Evolutionary conservation across 2,113 vertebrate genomes (phyloP), one percentile per base, ranked within the genome.

Genomic region (Sprattus sprattus): DNA sequence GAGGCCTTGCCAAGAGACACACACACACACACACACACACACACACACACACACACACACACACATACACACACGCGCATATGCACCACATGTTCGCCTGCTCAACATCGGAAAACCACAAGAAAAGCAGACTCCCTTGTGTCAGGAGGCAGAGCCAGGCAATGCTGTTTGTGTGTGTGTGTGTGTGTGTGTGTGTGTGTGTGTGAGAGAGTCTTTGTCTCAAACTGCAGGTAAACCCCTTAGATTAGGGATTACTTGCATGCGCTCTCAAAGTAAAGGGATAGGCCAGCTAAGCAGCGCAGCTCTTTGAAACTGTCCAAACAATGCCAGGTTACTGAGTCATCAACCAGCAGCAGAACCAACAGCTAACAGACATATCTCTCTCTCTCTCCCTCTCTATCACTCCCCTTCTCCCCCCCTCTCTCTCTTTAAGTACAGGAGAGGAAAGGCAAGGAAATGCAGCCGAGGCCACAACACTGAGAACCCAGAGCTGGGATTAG

Each of bases 1-100:
- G 85, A 88, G 64, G 84, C 84, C 84, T 84, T 85, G 86, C 89
- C 89, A 88, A 86, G 67, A 90, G 82, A 87, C 89, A 88, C 84
- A 85, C 39, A 80, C 44, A 13, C 83, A 82, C 57, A 71, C 86
- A 18, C 50, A 82, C 89, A 45, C 86, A 46, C 81, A 71, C 64
- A 71, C 64, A 71, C 60, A 60, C 57, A 13, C 57, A 60, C 57
- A 60, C 57, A 60, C 57, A 60, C 57, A 60, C 57, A 22, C 57
- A 22, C 57, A 22, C 57, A 22, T 18, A 22, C 57, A 22, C 57
- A 22, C 52, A 60, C 57, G 22, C 57, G n/a, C 60, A 32, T 4
- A 71, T 11, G 45, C 64, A 84, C 54, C 60, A 52, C 85, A 86
- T 83, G 39, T 25, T 67, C 81, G 86, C 49, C 87, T 84, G 89